Percentiles rank a stretch among this genome's conserved stretches.
phyloP scores from a whole-genome alignment of 2,113 vertebrate species.

The Notarius lentiginosus region DNA sequence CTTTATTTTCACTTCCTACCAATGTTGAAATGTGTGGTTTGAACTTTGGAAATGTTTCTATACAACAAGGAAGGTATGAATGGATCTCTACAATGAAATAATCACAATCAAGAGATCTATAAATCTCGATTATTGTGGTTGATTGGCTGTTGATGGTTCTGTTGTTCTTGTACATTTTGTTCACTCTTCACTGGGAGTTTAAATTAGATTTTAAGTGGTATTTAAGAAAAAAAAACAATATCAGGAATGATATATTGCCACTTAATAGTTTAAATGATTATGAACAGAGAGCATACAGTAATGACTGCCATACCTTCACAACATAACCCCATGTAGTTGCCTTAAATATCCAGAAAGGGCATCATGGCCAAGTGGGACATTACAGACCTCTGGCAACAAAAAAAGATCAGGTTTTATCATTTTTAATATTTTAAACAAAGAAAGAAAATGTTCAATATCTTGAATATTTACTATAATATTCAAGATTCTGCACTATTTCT shows the following conservation, averaged over 20 bases:
- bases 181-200: background rate
- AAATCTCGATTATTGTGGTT: background rate
- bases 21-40: conserved; percentile 2
- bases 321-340: conserved; percentile 43
- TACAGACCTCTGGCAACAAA: background rate
- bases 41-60: background rate
- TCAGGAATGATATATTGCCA: background rate
- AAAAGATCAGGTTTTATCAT: background rate
- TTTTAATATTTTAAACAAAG: background rate
- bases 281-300: background rate
- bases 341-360: conserved; percentile 61
- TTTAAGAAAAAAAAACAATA: background rate
- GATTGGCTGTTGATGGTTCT: background rate
- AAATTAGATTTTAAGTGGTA: background rate
- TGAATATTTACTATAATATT: background rate
- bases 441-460: background rate
- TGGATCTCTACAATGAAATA: background rate
- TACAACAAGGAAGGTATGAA: background rate
- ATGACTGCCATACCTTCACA: background rate
- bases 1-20: background rate
- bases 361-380: conserved; percentile 42
- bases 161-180: background rate
- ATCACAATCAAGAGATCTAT: background rate
- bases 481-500: background rate
- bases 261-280: background rate